A percentile compares a stretch with the other conserved stretches of the same genome.
Evolutionary conservation across 1,140 invertebrate genomes (phyloP).

Genomic region (Elysia chlorotica): DNA sequence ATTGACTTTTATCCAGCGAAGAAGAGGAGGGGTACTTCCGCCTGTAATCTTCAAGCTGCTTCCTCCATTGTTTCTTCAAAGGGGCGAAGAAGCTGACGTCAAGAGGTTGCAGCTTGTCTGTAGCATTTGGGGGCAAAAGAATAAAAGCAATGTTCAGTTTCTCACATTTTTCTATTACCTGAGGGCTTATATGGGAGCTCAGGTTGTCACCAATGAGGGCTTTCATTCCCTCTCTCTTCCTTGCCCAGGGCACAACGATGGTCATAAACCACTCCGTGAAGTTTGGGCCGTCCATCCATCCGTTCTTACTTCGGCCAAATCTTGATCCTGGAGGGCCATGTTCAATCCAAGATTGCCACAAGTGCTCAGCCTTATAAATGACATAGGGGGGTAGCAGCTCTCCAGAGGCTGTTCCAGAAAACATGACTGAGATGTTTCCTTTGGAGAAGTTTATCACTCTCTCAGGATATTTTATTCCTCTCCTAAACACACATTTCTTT

Average conservation of each 20-base stretch:
- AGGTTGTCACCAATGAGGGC: conserved; percentile 61
- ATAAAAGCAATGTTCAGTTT: conserved; percentile 31
- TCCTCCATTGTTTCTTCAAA: background rate
- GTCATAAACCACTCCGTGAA: conserved; percentile 55
- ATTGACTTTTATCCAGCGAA: background rate
- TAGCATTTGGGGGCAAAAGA: conserved; percentile 31
- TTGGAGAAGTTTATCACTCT: conserved; percentile 53
- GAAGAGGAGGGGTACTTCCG: background rate
- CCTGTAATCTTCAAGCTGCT: background rate
- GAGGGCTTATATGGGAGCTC: conserved; percentile 44
- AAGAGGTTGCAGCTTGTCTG: conserved; percentile 33
- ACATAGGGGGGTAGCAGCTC: conserved; percentile 51
- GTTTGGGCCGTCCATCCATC: conserved; percentile 54
- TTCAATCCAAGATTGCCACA: conserved; percentile 52
- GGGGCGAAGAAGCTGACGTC: conserved; percentile 22
- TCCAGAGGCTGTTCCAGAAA: conserved; percentile 36
- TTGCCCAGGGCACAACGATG: conserved; percentile 35
- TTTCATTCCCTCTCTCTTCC: conserved; percentile 44
- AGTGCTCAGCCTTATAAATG: conserved; percentile 51
- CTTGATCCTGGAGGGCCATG: conserved; percentile 37
- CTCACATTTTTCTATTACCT: conserved; percentile 7
- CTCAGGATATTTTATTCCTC: conserved; percentile 56
- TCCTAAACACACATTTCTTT: conserved; percentile 49
- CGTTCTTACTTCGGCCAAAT: conserved; percentile 47
- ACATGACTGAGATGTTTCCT: conserved; percentile 20